Percentiles rank a stretch among this genome's conserved stretches.
Conservation (phyloP, 2,113 vertebrate species). For the Athene cunicularia region DNA sequence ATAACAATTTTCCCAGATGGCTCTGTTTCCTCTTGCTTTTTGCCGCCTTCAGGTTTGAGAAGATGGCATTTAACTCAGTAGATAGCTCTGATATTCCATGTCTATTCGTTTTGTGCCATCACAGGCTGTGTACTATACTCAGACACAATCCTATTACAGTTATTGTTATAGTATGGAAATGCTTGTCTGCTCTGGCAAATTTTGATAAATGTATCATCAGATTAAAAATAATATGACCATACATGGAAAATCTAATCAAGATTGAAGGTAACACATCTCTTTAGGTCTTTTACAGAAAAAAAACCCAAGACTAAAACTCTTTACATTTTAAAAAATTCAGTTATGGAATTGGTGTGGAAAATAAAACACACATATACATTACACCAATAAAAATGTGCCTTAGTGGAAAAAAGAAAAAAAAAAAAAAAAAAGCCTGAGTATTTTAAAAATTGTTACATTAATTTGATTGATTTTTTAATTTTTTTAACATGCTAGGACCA, state of each 20-base stretch:
- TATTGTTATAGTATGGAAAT: slow-evolving; percentile 33
- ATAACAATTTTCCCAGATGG: slow-evolving; percentile 27
- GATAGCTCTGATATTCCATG: background rate
- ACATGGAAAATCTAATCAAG: slow-evolving; percentile 47
- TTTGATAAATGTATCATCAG: slow-evolving; percentile 74
- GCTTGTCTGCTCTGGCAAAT: slow-evolving; percentile 72
- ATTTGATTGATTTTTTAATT: background rate
- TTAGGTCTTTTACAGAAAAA: background rate
- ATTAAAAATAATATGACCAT: slow-evolving; percentile 49
- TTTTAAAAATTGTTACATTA: background rate
- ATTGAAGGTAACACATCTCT: slow-evolving; percentile 4
- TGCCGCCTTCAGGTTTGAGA: background rate
- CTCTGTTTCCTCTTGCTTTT: background rate
- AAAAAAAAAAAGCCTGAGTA: no score
- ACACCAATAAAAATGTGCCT: background rate
- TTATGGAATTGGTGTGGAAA: background rate
- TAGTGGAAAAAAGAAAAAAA: background rate
- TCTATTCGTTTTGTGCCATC: background rate
- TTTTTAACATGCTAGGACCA: background rate
- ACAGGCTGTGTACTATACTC: background rate
- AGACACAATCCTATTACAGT: background rate
- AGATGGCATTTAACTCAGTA: slow-evolving; percentile 4
- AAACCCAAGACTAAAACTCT: slow-evolving; percentile 37
- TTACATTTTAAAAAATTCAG: background rate
- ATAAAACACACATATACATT: background rate